These are phyloP conservation scores for Taeniopygia guttata DNA, from an alignment of 2,797 vertebrate genomes.

Conservation along the genomic window DNA sequence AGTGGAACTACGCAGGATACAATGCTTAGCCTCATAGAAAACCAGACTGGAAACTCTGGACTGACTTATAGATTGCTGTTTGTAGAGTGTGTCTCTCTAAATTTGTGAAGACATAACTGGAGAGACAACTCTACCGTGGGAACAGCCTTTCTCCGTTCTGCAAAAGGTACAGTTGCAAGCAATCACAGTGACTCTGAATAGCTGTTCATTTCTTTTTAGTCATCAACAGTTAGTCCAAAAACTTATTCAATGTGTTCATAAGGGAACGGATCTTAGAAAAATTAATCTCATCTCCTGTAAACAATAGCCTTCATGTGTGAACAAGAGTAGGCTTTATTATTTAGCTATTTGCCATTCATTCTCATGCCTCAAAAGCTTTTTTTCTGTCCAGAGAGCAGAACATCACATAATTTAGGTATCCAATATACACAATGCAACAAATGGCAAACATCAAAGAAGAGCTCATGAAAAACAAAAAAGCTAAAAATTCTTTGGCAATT, in stretches of 20 bases:
- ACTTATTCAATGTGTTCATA: neutral
- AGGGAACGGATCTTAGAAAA: neutral
- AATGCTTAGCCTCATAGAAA: neutral
- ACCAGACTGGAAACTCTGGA: neutral
- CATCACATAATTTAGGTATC: neutral
- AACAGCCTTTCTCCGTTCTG: neutral
- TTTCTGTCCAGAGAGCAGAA: neutral
- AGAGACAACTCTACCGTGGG: neutral
- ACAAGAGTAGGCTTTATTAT: neutral
- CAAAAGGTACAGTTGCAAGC: neutral
- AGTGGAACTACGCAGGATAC: neutral
- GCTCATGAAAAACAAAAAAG: neutral
- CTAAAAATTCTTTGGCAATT: neutral
- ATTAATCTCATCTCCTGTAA: conserved; percentile 21
- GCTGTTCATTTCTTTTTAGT: neutral
- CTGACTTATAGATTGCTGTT: neutral
- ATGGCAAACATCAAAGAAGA: conserved; percentile 14
- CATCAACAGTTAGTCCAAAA: neutral
- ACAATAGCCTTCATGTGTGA: neutral
- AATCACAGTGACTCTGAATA: neutral
- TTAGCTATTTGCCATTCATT: conserved; percentile 1
- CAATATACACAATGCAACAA: neutral
- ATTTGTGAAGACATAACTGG: neutral
- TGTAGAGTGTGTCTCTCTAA: neutral
- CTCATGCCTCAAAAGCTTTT: neutral